These are phyloP conservation scores for Whitmania pigra DNA, from an alignment of 1,140 invertebrate genomes.

Conservation along the genomic window DNA sequence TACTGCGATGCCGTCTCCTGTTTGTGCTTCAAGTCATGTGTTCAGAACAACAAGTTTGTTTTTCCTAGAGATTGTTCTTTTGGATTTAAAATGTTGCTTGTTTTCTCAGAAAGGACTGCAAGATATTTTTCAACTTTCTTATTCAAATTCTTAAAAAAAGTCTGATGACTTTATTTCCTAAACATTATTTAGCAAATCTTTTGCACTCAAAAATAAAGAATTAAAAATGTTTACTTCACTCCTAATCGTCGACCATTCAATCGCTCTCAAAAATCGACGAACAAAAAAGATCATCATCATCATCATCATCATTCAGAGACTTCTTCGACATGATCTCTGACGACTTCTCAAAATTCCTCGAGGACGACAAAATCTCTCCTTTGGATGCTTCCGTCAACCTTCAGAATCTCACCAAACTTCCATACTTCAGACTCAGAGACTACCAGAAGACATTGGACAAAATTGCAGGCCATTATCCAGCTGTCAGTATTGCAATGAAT, in stretches of 20 bases:
- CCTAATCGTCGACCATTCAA: too few relatives aligned
- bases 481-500: constrained; percentile 23
- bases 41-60: constrained; percentile 9
- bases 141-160: too few relatives aligned
- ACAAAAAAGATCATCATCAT: too few relatives aligned
- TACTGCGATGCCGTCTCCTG: not conserved
- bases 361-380: constrained; percentile 26
- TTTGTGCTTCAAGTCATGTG: not conserved
- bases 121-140: too few relatives aligned
- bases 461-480: constrained; percentile 27
- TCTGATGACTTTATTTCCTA: too few relatives aligned
- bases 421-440: constrained; percentile 29
- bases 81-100: too few relatives aligned
- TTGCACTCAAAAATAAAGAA: too few relatives aligned
- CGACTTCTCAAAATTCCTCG: constrained; percentile 24
- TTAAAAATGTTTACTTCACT: too few relatives aligned
- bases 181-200: too few relatives aligned
- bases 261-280: too few relatives aligned
- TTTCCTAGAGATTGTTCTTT: not conserved
- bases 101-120: too few relatives aligned
- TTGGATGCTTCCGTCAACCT: constrained; percentile 25
- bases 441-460: constrained; percentile 29
- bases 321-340: constrained; percentile 28
- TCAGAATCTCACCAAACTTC: constrained; percentile 29
- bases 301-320: constrained; percentile 27